A percentile compares a stretch with the other conserved stretches of the same genome.
phyloP scores from a whole-genome alignment of 2,888 invertebrate species.

The Cephus sareptanus region DNA sequence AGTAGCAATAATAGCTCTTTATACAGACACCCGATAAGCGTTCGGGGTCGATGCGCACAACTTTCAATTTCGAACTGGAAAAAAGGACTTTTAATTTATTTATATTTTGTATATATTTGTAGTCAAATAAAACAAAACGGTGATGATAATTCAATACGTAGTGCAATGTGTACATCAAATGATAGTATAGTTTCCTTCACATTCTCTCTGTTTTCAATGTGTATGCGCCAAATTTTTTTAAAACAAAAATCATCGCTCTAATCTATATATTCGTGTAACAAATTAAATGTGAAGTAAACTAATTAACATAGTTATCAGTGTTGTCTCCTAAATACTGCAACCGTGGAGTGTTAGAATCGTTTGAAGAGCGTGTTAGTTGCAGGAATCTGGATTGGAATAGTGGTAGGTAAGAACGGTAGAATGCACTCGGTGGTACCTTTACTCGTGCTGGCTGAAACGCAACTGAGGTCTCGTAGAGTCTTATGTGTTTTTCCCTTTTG shows the following conservation, averaged over 20 bases:
- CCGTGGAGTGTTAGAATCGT: conserved; percentile 37
- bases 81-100: neutral
- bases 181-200: conserved; percentile 6
- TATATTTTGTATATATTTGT: neutral
- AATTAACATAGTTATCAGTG: conserved; percentile 9
- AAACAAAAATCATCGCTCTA: neutral
- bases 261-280: neutral
- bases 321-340: conserved; percentile 43
- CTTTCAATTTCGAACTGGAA: neutral
- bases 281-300: conserved; percentile 7
- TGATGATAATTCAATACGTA: neutral
- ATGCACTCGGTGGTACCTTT: conserved; percentile 67
- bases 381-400: conserved; percentile 20
- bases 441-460: conserved; percentile 68
- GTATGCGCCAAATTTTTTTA: neutral
- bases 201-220: neutral
- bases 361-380: conserved; percentile 42
- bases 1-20: neutral
- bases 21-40: neutral
- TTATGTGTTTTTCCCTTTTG: conserved; percentile 70
- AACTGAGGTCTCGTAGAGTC: conserved; percentile 75
- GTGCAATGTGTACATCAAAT: conserved; percentile 2
- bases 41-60: neutral
- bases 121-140: neutral
- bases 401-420: conserved; percentile 36